Percentiles rank a stretch among this genome's conserved stretches.
These are phyloP conservation scores for Anthopleura sola DNA, from an alignment of 64 coral and sea anemone genomes.

Conservation along the genomic window DNA sequence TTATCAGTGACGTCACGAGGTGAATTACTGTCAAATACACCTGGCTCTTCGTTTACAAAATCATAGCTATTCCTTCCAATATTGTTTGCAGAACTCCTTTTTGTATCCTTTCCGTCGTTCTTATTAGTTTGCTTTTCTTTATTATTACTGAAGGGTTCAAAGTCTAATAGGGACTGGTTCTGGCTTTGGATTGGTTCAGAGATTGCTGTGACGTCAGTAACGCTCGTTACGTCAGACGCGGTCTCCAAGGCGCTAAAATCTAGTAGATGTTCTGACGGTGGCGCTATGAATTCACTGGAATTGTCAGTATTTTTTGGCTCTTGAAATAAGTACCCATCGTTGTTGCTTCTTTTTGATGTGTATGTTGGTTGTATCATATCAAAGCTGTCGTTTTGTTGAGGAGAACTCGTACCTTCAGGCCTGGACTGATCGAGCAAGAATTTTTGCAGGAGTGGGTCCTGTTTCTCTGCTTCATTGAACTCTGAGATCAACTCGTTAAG, in stretches of 20 bases:
- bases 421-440: neutral
- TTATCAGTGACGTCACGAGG: constrained; percentile 20
- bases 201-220: constrained; percentile 4
- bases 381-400: neutral
- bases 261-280: constrained; percentile 49
- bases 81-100: neutral
- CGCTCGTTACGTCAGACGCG: constrained; percentile 1
- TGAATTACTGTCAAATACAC: neutral
- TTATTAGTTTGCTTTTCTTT: neutral
- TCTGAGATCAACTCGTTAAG: constrained; percentile 12
- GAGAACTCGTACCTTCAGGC: neutral
- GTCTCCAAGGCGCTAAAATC: constrained; percentile 13
- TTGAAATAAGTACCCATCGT: neutral
- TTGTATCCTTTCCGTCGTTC: neutral
- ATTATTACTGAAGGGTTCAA: neutral
- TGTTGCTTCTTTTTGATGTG: neutral
- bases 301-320: neutral
- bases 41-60: neutral
- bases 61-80: neutral
- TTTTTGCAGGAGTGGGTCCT: neutral
- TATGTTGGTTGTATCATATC: constrained; percentile 22
- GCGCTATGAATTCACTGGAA: neutral
- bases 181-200: neutral
- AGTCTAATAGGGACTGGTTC: neutral
- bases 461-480: constrained; percentile 1